Evolutionary conservation across 2,113 vertebrate genomes (phyloP).

Genomic region (Bos taurus): DNA sequence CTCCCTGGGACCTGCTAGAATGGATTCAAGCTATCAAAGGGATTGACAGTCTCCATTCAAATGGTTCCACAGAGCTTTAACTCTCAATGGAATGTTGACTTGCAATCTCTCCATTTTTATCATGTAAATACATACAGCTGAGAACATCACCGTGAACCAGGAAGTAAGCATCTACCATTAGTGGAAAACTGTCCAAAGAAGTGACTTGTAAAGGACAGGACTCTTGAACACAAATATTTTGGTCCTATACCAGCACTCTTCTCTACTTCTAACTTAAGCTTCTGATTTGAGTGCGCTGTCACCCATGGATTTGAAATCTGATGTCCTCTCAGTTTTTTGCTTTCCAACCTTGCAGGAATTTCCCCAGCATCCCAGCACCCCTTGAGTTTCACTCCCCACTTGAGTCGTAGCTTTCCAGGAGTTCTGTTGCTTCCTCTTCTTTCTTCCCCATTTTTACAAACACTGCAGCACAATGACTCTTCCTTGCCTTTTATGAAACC

Average conservation of each 20-base stretch:
- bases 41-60: neutral
- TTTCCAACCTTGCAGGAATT: slow-evolving; percentile 41
- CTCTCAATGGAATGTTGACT: neutral
- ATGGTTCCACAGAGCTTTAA: neutral
- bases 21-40: neutral
- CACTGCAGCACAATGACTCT: neutral
- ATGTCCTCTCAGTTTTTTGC: neutral
- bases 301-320: neutral
- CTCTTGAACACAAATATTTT: neutral
- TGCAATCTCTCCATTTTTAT: neutral
- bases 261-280: neutral
- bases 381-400: neutral
- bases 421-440: slow-evolving; percentile 61
- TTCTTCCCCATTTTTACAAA: slow-evolving; percentile 47
- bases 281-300: neutral
- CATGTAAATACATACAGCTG: neutral
- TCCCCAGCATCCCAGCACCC: slow-evolving; percentile 7
- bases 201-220: neutral
- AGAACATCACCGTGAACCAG: neutral
- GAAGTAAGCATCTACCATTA: neutral
- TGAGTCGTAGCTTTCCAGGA: slow-evolving; percentile 52
- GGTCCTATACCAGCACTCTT: neutral
- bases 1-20: neutral
- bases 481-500: slow-evolving; percentile 50
- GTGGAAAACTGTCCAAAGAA: neutral